Base-by-base conservation (phyloP, 2,888 invertebrate species). In the Nebria brevicollis region DNA sequence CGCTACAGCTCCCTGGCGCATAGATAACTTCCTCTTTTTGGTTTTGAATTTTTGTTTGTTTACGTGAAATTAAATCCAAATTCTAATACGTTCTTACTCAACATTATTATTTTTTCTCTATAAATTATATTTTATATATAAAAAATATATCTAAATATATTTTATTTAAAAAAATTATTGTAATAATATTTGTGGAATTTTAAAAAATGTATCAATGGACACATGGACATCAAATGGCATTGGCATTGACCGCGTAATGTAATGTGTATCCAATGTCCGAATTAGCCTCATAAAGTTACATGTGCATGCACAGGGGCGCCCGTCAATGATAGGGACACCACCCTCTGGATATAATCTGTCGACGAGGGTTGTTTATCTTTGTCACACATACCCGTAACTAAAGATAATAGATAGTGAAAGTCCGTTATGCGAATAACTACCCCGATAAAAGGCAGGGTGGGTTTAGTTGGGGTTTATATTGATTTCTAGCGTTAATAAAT, bases 201-300 rank as follows among this genome's bases (percentile, higher is more conserved):
- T 34, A 34, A 2, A 2, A 34, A 34, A 34, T 34, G 5, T 34
- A 34, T 34, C 34, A 34, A 34, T 34, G 5, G 5, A 54, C 54
- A 54, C 54, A 8, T 54, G 54, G 54, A 54, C 54, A 54, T 54
- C 11, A 54, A 7, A 11, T 54, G 54, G 8, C 54, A 54, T 54
- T 54, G 54, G 54, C 54, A 54, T 54, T 54, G 54, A 54, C 54
- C 54, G 54, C 54, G 54, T 54, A 54, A 54, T 54, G 54, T 54
- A 13, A 11, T 54, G 54, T 54, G 54, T 13, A 13, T 54, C 54
- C 6, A 54, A 54, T 54, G 54, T 13, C 54, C 13, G 54, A 54
- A 54, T 54, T 54, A 54, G 54, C 54, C 11, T 54, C 54, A 54
- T 54, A 54, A 11, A 54, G 54, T 54, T 54, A 54, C 54, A 54